Evolutionary conservation across 2,797 vertebrate genomes (phyloP), one percentile per base, ranked within the genome.

Genomic region (Sebastes minor): DNA sequence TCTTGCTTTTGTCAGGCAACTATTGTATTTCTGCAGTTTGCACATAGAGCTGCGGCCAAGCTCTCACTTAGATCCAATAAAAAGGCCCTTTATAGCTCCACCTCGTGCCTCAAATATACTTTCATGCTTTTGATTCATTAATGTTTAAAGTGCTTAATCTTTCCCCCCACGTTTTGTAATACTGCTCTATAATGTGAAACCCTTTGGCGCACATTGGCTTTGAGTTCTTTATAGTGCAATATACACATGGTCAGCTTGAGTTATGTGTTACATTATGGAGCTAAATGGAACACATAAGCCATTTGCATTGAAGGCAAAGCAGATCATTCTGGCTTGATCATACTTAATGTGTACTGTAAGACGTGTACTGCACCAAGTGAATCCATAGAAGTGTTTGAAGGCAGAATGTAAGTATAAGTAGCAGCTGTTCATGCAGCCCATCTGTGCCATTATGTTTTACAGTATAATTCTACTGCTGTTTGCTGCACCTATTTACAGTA

Each of bases 121-220:
- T 38, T 4, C 6, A 56, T 46, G 55, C 16, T 18, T 67, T 49
- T 64, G 35, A 42, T 49, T 32, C 49, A 69, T 49, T 68, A 20
- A 28, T 25, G 20, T 83, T 38, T 46, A 46, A 71, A 72, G 77
- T 71, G 23, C 33, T 30, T 72, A 72, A 76, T 72, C 67, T 66
- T 12, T 9, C 7, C 25, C 20, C 6, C n/a, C 30, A 32, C 22
- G 9, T 27, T 71, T 46, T 60, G 8, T 59, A 68, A 63, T 38
- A 3, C 12, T 42, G 9, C 49, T 56, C 20, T 35, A 32, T 42
- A 56, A 69, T 57, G n/a, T 53, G 13, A 67, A 66, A 68, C 35
- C 38, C 56, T 28, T 23, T 13, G n/a, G 53, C 20, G 18, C 62
- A 53, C 18, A 2, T 11, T 49, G 18, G 49, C 22, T 52, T 32